Conservation (phyloP, 2,113 vertebrate genomes). For the Dolichallabes microphthalmus region DNA sequence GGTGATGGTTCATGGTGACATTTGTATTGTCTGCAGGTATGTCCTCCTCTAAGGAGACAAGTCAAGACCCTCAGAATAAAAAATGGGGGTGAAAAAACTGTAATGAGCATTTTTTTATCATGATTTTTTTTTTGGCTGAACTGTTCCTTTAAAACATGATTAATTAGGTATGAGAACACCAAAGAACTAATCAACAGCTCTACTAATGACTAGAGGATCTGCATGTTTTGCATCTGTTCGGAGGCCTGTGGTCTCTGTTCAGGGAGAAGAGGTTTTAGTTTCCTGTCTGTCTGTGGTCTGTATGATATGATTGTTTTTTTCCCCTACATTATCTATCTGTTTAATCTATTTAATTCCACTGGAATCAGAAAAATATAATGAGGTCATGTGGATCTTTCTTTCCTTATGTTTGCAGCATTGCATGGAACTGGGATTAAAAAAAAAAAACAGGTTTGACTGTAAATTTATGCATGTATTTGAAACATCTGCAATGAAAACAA, state of each 20-base stretch:
- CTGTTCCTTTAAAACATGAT: constrained; percentile 19
- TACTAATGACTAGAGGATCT: constrained; percentile 15
- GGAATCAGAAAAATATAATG: not conserved
- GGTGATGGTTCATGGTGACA: not conserved
- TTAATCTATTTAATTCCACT: not conserved
- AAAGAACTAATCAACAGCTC: constrained; percentile 11
- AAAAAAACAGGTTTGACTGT: not conserved
- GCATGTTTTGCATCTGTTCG: constrained; percentile 15
- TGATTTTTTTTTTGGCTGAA: not conserved
- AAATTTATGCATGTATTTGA: not conserved
- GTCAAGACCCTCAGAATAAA: not conserved
- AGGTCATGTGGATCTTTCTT: not conserved
- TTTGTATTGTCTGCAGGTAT: not conserved
- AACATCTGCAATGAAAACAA: not conserved
- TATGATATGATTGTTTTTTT: not conserved
- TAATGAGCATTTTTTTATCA: not conserved
- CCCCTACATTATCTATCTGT: not conserved
- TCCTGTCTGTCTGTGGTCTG: not conserved
- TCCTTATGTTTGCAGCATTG: not conserved
- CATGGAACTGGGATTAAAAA: not conserved
- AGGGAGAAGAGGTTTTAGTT: not conserved
- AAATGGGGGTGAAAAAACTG: too few species aligned
- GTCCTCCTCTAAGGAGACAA: not conserved
- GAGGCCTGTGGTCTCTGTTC: not conserved
- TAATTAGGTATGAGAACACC: not conserved